phyloP scores from a whole-genome alignment of 2,113 vertebrate genomes.

The Empidonax traillii region DNA sequence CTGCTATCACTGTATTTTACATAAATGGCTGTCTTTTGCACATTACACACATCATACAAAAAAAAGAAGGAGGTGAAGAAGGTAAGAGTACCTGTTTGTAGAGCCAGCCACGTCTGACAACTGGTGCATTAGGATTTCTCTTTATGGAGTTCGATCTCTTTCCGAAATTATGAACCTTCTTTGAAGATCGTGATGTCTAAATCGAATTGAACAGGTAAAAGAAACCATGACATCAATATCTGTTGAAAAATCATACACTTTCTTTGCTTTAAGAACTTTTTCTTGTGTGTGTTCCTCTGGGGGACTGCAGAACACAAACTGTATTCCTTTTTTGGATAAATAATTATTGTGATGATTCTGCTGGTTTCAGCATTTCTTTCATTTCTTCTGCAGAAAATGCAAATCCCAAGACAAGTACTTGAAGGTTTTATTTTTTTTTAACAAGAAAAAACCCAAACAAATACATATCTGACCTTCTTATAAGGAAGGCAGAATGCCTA shows the following conservation, averaged over 20 bases:
- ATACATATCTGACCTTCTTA: not conserved
- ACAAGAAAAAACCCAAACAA: not conserved
- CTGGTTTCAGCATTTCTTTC: conserved; percentile 14
- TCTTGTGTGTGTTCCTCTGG: not conserved
- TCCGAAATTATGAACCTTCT: conserved; percentile 97
- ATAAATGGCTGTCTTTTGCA: not conserved
- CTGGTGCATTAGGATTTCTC: conserved; percentile 92
- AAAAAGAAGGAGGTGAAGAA: not conserved
- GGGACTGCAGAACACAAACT: not conserved
- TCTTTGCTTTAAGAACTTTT: not conserved
- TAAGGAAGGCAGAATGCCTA: not conserved
- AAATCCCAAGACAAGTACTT: conserved; percentile 7
- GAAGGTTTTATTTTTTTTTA: not conserved
- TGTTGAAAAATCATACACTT: not conserved
- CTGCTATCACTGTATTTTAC: not conserved
- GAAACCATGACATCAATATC: not conserved
- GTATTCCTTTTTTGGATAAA: not conserved
- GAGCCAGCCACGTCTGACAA: conserved; percentile 92
- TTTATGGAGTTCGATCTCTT: conserved; percentile 98
- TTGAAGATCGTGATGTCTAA: conserved; percentile 90
- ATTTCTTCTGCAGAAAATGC: not conserved
- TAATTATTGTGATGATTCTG: not conserved
- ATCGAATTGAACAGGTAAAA: conserved; percentile 49
- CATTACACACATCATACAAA: not conserved
- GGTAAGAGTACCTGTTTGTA: conserved; percentile 89